These are phyloP conservation scores for Chlorocebus sabaeus DNA, from an alignment of 2,113 vertebrate genomes.

Conservation along the genomic window DNA sequence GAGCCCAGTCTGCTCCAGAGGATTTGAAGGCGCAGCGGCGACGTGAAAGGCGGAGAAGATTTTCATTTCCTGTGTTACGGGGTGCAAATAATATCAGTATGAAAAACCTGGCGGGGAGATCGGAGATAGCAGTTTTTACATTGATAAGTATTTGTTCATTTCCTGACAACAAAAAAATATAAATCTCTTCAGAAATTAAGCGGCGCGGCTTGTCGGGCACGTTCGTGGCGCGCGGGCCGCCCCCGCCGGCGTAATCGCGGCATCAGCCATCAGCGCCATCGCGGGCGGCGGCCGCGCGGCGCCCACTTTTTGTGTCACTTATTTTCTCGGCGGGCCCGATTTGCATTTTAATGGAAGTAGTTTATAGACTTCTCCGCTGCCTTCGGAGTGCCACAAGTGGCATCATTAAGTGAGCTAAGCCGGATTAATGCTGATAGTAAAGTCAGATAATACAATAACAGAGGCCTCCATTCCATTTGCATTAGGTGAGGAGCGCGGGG, in stretches of 20 bases:
- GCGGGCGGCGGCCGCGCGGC: constrained; percentile 85
- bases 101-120: constrained; percentile 94
- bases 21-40: constrained; percentile 87
- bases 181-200: constrained; percentile 92
- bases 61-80: constrained; percentile 98
- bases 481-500: constrained; percentile 89
- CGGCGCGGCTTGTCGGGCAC: constrained; percentile 86
- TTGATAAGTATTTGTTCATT: constrained; percentile 99
- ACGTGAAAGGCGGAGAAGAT: constrained; percentile 85
- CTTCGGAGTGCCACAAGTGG: constrained; percentile 98
- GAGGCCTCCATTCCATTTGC: constrained; percentile 91
- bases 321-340: constrained; percentile 94
- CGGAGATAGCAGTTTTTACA: constrained; percentile 92
- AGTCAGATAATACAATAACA: constrained; percentile 97
- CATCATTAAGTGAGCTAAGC: constrained; percentile 99
- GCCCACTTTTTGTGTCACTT: constrained; percentile 94
- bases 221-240: constrained; percentile 87
- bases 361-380: constrained; percentile 98
- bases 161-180: constrained; percentile 97
- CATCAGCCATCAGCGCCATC: constrained; percentile 91
- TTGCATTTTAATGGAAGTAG: constrained; percentile 99
- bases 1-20: constrained; percentile 75
- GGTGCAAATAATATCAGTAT: constrained; percentile 93
- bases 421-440: constrained; percentile 98
- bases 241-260: constrained; percentile 92